Percentiles rank a stretch among this genome's conserved stretches.
Evolutionary conservation across 2,888 invertebrate genomes (phyloP).

Genomic region (Piscicola geometra): DNA sequence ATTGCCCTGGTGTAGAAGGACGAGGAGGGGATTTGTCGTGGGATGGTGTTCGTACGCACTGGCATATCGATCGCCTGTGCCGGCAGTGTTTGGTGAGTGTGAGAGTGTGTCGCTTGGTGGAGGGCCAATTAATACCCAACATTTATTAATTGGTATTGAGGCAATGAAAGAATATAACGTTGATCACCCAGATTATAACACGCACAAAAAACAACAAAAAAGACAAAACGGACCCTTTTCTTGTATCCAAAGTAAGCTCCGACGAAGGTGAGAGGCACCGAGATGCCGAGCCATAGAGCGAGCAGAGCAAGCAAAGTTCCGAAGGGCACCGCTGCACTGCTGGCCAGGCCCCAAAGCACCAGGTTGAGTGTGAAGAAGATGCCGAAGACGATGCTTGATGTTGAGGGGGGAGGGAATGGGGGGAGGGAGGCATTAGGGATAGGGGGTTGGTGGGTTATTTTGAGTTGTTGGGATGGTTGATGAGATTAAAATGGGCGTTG

Average conservation of each 20-base stretch:
- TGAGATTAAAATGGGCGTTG: too few relatives aligned
- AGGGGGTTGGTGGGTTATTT: too few relatives aligned
- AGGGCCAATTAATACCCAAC: too few relatives aligned
- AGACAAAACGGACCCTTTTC: slow-evolving; percentile 68
- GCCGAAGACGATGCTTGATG: slow-evolving; percentile 81
- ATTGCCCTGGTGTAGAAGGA: slow-evolving; percentile 88
- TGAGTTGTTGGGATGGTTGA: neutral
- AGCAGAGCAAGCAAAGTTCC: slow-evolving; percentile 87
- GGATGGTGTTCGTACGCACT: slow-evolving; percentile 96
- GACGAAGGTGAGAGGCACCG: slow-evolving; percentile 92
- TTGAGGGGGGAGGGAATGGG: slow-evolving; percentile 6
- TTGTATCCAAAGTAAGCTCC: slow-evolving; percentile 98
- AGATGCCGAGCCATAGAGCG: slow-evolving; percentile 95
- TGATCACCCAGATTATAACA: neutral
- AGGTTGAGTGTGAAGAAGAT: slow-evolving; percentile 95
- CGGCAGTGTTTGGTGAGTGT: neutral
- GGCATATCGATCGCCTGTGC: slow-evolving; percentile 85
- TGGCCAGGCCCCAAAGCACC: slow-evolving; percentile 89
- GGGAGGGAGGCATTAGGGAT: too few relatives aligned
- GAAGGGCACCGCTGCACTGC: slow-evolving; percentile 96
- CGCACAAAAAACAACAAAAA: too few relatives aligned
- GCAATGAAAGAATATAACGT: neutral
- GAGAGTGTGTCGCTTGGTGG: neutral
- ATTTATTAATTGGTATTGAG: too few relatives aligned
- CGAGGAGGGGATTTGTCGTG: slow-evolving; percentile 95